Percentiles rank a stretch among this genome's conserved stretches.
phyloP scores from a whole-genome alignment of 2,797 vertebrate species.

The Manis crassicaudata region DNA sequence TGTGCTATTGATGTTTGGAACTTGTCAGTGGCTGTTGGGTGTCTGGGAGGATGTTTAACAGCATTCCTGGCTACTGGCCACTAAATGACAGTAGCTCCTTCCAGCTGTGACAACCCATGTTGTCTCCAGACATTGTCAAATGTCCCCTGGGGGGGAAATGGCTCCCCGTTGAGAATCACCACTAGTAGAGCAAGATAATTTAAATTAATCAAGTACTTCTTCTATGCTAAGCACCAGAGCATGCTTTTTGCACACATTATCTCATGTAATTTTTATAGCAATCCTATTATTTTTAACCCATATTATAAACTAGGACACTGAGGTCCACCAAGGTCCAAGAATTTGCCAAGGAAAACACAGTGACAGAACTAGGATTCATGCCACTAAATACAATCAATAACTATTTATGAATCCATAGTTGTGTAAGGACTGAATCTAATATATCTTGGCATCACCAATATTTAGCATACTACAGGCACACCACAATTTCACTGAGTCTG shows the following conservation, averaged over 20 bases:
- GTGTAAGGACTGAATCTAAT: background rate
- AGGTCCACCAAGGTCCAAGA: background rate
- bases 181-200: background rate
- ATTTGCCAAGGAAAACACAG: background rate
- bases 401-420: background rate
- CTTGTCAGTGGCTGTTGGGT: background rate
- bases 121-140: background rate
- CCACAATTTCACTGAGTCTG: background rate
- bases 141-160: background rate
- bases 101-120: background rate
- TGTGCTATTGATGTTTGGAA: background rate
- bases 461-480: background rate
- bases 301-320: background rate
- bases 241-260: conserved; percentile 3
- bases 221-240: background rate
- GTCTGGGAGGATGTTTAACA: background rate
- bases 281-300: background rate
- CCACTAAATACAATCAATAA: background rate
- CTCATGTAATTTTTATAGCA: background rate
- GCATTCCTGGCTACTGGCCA: too few relatives aligned
- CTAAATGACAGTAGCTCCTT: background rate
- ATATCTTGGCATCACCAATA: background rate
- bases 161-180: background rate
- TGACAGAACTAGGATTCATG: background rate
- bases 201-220: background rate